phyloP scores from a whole-genome alignment of 1,140 invertebrate genomes.

The Propsilocerus akamusi region DNA sequence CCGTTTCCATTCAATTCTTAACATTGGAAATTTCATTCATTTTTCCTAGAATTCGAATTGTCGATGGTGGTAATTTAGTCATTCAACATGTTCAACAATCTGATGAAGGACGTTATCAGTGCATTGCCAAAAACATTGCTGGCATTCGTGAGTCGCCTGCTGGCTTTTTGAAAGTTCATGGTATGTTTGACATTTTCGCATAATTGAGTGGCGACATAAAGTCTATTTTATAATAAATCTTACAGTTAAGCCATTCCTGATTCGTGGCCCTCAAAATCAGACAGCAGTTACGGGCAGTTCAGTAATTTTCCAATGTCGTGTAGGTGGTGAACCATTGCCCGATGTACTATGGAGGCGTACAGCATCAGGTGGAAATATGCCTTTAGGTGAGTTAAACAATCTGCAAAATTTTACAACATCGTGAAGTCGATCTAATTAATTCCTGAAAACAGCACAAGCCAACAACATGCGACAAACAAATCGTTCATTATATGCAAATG shows the following conservation, averaged over 20 bases:
- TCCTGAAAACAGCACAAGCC: too few species aligned
- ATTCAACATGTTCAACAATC: constrained; percentile 59
- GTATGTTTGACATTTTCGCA: constrained; percentile 32
- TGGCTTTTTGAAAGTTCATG: constrained; percentile 60
- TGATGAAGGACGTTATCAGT: constrained; percentile 70
- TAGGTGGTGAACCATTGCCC: constrained; percentile 55
- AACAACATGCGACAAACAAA: too few species aligned
- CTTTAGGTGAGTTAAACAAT: constrained; percentile 29
- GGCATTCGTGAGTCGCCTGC: constrained; percentile 54
- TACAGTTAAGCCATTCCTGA: constrained; percentile 63
- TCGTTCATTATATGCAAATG: not conserved
- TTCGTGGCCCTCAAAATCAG: constrained; percentile 55
- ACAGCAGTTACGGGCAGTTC: constrained; percentile 48
- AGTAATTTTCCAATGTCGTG: constrained; percentile 61
- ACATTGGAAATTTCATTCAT: constrained; percentile 2
- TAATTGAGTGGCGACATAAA: not conserved
- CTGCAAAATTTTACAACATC: too few species aligned
- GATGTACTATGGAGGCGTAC: constrained; percentile 53
- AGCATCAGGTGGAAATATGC: constrained; percentile 48
- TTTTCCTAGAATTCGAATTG: constrained; percentile 48
- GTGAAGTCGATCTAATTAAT: not conserved
- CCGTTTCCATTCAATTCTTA: not conserved
- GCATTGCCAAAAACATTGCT: constrained; percentile 66
- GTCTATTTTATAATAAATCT: not conserved
- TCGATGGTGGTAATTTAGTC: constrained; percentile 59